Base-by-base conservation (phyloP, 2,797 vertebrate species). In the Arrhamphus sclerolepis region DNA sequence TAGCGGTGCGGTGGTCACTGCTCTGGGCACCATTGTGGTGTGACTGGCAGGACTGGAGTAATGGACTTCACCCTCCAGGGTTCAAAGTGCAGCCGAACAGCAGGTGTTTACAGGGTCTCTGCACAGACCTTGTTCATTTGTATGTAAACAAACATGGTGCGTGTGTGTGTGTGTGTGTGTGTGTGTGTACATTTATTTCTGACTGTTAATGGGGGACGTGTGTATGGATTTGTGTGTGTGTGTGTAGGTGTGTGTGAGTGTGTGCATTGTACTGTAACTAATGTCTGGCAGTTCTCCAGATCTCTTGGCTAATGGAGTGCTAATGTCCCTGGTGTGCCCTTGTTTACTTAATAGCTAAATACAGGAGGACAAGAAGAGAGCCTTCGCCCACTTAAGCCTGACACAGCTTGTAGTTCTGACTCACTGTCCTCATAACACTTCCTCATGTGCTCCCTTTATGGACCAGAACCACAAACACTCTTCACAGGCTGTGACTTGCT, bases 281-380 rank as follows among this genome's bases (percentile, higher is more conserved):
- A 65, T 42, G 31, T 50, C 54, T 80, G 81, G 82, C 81, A 51
- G 20, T n/a, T 48, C 66, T 81, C 80, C 78, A 79, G 1, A 50
- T 58, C 57, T 80, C 64, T 48, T 57, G 56, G 56, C 75, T 85
- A 80, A 86, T 83, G 66, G 77, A 67, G 73, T 41, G 70, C 60
- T 80, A 80, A 85, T 75, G 78, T 81, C 75, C 65, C 78, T 50
- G 44, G 59, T 65, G 79, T 71, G 59, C 61, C 39, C 61, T 71
- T 84, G 77, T 89, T 86, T 83, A 77, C 75, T 57, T 66, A 72
- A 61, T 62, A 72, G 69, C 78, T 85, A 78, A 80, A 86, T 77
- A 71, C 60, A 62, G 74, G 66, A 85, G 42, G 72, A 66, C 21
- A 49, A 67, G 72, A 65, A 49, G 53, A 72, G 58, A 76, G 56